Evolutionary conservation across 2,797 vertebrate species (phyloP).

Genomic region (Oreochromis mossambicus): DNA sequence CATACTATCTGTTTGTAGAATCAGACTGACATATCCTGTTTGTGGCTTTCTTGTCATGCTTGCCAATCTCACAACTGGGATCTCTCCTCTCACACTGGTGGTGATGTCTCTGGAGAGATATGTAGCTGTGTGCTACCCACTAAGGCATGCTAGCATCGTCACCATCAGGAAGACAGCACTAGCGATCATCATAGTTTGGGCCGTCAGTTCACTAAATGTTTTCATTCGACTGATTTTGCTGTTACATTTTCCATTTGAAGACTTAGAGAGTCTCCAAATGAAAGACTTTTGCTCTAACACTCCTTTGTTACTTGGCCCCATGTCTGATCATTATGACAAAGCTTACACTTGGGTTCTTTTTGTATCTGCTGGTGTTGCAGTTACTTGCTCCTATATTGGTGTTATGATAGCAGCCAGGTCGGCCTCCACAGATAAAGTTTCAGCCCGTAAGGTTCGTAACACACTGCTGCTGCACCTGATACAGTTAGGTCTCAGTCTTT

Average conservation of each 20-base stretch:
- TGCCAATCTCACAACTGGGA: not conserved
- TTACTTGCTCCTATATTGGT: conserved; percentile 23
- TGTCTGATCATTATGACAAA: not conserved
- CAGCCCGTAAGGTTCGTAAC: conserved; percentile 4
- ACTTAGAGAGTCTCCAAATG: not conserved
- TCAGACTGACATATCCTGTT: not conserved
- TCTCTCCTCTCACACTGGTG: conserved; percentile 62
- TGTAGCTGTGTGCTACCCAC: conserved; percentile 61
- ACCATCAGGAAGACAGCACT: conserved; percentile 42
- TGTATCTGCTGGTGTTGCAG: not conserved
- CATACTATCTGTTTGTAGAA: not conserved
- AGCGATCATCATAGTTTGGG: conserved; percentile 41
- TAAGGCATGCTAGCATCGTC: conserved; percentile 12
- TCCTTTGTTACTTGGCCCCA: not conserved
- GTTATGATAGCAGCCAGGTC: conserved; percentile 41
- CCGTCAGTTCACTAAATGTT: conserved; percentile 14
- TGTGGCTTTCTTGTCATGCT: not conserved
- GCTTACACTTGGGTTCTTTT: conserved; percentile 7
- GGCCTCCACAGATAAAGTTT: conserved; percentile 29
- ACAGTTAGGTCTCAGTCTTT: conserved; percentile 38
- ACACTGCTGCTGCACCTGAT: conserved; percentile 50
- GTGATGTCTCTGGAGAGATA: conserved; percentile 71
- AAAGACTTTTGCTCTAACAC: not conserved
- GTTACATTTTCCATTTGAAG: not conserved
- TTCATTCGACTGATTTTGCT: not conserved